Evolutionary conservation across 2,797 vertebrate genomes (phyloP).

Genomic region (Pipistrellus kuhlii): DNA sequence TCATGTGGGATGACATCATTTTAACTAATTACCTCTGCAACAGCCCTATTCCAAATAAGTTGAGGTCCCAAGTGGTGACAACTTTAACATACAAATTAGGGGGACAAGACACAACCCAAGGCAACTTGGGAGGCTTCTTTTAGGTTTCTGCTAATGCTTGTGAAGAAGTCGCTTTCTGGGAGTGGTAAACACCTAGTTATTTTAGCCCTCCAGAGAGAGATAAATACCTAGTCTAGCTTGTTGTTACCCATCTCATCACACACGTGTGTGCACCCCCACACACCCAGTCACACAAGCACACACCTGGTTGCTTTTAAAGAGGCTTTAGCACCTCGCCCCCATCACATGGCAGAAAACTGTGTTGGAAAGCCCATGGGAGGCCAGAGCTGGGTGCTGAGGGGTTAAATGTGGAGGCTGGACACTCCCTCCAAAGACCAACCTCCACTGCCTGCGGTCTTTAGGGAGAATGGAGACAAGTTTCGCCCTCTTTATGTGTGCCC

Average conservation of each 20-base stretch:
- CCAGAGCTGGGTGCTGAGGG: background rate
- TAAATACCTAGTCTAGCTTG: background rate
- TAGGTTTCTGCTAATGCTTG: background rate
- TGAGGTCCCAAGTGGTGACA: background rate
- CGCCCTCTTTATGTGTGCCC: background rate
- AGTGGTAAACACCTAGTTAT: background rate
- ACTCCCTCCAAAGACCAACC: background rate
- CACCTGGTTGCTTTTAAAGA: background rate
- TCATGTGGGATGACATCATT: background rate
- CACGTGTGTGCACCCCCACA: rapidly evolving
- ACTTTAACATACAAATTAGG: background rate
- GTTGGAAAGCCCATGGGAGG: background rate
- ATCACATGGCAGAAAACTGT: background rate
- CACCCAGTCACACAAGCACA: background rate
- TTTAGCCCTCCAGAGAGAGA: background rate
- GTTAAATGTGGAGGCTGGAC: background rate
- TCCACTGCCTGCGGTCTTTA: background rate
- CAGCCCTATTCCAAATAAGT: background rate
- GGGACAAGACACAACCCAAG: background rate
- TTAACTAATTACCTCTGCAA: background rate
- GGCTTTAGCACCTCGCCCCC: background rate
- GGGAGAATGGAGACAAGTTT: background rate
- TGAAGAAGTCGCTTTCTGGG: background rate
- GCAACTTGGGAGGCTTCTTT: background rate
- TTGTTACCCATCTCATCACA: background rate